Evolutionary conservation across 1,140 invertebrate species (phyloP).

Genomic region (Luehdorfia chinensis): DNA sequence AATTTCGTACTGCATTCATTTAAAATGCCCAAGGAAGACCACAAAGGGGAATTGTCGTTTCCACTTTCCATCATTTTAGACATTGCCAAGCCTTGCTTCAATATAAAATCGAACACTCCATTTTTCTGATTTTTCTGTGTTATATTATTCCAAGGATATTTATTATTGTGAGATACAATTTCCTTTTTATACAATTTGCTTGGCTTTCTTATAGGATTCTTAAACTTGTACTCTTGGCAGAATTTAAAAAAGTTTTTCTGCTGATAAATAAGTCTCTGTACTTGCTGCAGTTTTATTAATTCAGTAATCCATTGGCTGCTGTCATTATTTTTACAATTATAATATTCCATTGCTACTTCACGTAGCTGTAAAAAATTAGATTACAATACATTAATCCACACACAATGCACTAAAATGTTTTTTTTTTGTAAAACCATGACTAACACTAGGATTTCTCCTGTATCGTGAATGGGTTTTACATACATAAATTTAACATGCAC

Average conservation of each 20-base stretch:
- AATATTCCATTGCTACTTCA: conserved; percentile 82
- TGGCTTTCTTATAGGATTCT: conserved; percentile 37
- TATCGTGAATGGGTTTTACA: too few relatives aligned
- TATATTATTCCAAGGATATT: conserved; percentile 62
- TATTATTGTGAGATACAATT: conserved; percentile 53
- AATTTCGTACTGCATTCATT: conserved; percentile 43
- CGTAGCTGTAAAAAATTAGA: conserved; percentile 76
- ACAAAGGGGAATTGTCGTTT: conserved; percentile 36
- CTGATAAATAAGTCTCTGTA: conserved; percentile 56
- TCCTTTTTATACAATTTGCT: conserved; percentile 37
- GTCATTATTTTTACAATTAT: conserved; percentile 79
- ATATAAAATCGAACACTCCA: conserved; percentile 42
- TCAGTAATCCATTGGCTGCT: conserved; percentile 69
- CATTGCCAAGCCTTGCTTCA: conserved; percentile 44
- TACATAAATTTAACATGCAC: too few relatives aligned
- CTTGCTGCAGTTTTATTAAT: conserved; percentile 60
- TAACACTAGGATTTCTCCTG: too few relatives aligned
- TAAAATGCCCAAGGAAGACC: conserved; percentile 36
- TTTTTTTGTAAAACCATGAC: too few relatives aligned
- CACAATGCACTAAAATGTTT: too few relatives aligned
- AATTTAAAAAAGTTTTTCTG: conserved; percentile 51
- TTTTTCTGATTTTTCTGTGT: conserved; percentile 51
- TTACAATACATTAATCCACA: conserved; percentile 7
- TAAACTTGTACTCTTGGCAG: conserved; percentile 53
- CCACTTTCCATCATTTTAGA: conserved; percentile 40